Conservation (phyloP, 2,113 vertebrate genomes). For the Phrynosoma platyrhinos region DNA sequence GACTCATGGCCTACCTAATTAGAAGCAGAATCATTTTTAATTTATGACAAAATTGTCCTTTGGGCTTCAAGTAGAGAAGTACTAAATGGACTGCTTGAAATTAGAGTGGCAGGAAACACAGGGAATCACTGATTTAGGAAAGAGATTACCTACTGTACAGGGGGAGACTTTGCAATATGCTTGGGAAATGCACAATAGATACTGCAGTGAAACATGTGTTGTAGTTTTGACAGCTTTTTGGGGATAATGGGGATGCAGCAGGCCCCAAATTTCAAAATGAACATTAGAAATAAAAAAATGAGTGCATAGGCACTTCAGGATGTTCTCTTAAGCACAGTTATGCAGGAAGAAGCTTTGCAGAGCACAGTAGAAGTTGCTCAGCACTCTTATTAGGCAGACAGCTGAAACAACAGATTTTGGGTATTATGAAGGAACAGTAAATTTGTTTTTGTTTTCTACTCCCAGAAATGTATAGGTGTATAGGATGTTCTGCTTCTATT, state of each 20-base stretch:
- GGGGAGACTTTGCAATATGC: not conserved
- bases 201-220: slow-evolving; percentile 12
- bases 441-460: no score
- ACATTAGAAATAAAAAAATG: not conserved
- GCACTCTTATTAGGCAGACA: no score
- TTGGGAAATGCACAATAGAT: not conserved
- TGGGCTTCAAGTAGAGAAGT: slow-evolving; percentile 53
- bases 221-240: not conserved
- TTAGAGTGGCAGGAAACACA: slow-evolving; percentile 27
- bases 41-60: slow-evolving; percentile 44
- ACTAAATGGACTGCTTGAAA: slow-evolving; percentile 46
- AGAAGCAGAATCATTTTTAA: slow-evolving; percentile 45
- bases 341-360: no score
- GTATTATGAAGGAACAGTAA: no score
- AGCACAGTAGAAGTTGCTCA: not conserved
- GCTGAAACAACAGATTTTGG: no score
- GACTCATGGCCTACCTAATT: slow-evolving; percentile 30
- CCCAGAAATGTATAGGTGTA: no score
- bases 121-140: not conserved
- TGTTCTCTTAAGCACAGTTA: not conserved
- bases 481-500: no score
- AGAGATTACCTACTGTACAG: slow-evolving; percentile 20
- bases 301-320: not conserved
- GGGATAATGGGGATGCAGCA: not conserved
- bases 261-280: not conserved